phyloP scores from a whole-genome alignment of 53 echinoderm and acorn worm genomes.

The Glandiceps talaboti region DNA sequence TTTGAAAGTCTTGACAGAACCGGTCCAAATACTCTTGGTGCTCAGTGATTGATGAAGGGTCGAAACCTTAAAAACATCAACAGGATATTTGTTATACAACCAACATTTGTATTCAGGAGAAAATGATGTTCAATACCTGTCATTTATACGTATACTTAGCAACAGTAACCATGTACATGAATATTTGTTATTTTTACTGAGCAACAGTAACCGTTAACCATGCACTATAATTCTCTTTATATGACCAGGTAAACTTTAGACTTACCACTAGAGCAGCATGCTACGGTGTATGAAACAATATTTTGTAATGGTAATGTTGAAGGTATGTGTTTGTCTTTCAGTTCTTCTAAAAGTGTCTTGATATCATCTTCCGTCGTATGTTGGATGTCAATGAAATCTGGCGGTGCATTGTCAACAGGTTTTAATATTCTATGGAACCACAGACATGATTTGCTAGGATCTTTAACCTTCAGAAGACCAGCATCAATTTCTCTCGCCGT shows the following conservation, averaged over 20 bases:
- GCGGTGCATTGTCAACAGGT: constrained; percentile 9
- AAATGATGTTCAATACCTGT: too few species aligned
- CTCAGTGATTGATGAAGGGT: neutral
- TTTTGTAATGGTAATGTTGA: constrained; percentile 11
- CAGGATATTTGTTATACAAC: too few species aligned
- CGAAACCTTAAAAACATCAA: too few species aligned
- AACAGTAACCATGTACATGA: too few species aligned
- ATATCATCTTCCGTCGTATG: constrained; percentile 18
- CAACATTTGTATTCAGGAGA: too few species aligned
- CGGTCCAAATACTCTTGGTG: constrained; percentile 17
- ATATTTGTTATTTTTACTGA: too few species aligned
- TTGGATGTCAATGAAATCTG: constrained; percentile 18
- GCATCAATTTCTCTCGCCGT: neutral
- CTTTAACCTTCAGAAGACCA: neutral
- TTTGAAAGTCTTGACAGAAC: constrained; percentile 20
- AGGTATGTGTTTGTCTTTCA: constrained; percentile 13
- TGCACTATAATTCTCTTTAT: too few species aligned
- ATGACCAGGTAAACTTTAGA: too few species aligned
- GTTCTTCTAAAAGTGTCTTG: constrained; percentile 17
- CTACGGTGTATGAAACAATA: constrained; percentile 5
- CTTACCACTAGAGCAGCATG: neutral
- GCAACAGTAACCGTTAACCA: too few species aligned
- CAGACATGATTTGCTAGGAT: neutral
- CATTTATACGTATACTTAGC: too few species aligned
- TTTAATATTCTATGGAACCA: neutral